phyloP scores from a whole-genome alignment of 2,113 vertebrate species.

The Pelmatolapia mariae region DNA sequence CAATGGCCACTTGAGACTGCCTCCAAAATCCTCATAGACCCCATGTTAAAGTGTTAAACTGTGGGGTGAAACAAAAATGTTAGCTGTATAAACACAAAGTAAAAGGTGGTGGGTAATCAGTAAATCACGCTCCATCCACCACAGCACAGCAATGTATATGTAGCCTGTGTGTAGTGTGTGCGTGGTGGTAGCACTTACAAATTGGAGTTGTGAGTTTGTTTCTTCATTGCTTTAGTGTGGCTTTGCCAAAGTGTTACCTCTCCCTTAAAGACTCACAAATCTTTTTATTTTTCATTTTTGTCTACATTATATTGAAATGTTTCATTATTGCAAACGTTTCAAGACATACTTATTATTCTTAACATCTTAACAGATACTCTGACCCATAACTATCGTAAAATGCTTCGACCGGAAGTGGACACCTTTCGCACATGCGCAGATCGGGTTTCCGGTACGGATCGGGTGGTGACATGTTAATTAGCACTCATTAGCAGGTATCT shows the following conservation, averaged over 20 bases:
- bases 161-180: not conserved
- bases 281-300: too few species aligned
- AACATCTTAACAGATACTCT: too few species aligned
- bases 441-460: not conserved
- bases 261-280: not conserved
- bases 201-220: not conserved
- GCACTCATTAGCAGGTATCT: not conserved
- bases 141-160: not conserved
- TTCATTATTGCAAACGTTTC: too few species aligned
- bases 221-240: not conserved
- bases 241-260: not conserved
- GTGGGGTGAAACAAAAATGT: not conserved
- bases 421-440: not conserved
- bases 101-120: not conserved
- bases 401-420: too few species aligned
- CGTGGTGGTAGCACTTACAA: not conserved
- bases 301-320: too few species aligned
- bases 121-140: not conserved
- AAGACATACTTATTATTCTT: too few species aligned
- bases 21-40: not conserved
- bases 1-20: not conserved
- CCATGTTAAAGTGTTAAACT: not conserved
- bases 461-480: not conserved
- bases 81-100: not conserved
- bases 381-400: too few species aligned